Percentiles rank a stretch among this genome's conserved stretches.
Evolutionary conservation across 92 coral and sea anemone species (phyloP).

Genomic region (Micromussa lordhowensis): DNA sequence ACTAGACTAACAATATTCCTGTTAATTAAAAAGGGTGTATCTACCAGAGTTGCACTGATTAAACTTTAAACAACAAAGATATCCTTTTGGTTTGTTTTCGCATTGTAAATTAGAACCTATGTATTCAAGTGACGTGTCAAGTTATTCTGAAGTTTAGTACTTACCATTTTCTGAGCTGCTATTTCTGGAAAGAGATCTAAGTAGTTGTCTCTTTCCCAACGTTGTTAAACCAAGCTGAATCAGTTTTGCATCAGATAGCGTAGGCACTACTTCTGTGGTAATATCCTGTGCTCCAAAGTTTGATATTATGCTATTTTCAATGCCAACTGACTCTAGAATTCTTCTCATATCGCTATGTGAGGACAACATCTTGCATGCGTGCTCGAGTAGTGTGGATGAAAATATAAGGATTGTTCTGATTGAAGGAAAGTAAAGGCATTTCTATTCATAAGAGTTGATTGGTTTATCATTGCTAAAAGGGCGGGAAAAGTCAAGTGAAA

Average conservation of each 20-base stretch:
- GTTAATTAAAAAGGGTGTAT: too few species aligned
- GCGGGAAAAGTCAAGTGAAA: too few species aligned
- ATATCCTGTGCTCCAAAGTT: conserved; percentile 45
- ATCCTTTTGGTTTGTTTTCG: background rate
- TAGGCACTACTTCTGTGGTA: conserved; percentile 31
- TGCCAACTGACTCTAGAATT: conserved; percentile 15
- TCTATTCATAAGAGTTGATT: too few species aligned
- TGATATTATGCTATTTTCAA: conserved; percentile 19
- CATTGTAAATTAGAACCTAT: background rate
- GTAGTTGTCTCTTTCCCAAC: conserved; percentile 26
- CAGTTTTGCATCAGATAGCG: conserved; percentile 37
- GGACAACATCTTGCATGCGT: too few species aligned
- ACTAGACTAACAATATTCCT: too few species aligned
- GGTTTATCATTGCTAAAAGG: too few species aligned
- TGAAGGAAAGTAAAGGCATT: too few species aligned
- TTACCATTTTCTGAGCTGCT: conserved; percentile 24
- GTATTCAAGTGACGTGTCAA: background rate
- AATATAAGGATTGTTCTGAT: too few species aligned
- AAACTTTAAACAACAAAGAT: too few species aligned
- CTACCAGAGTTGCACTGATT: too few species aligned
- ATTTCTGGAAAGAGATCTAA: conserved; percentile 16
- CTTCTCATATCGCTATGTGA: too few species aligned
- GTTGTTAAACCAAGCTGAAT: conserved; percentile 37
- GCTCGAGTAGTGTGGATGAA: too few species aligned
- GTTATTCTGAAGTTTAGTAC: background rate